These are phyloP conservation scores for Diprion similis DNA, from an alignment of 1,140 invertebrate species.

Conservation along the genomic window DNA sequence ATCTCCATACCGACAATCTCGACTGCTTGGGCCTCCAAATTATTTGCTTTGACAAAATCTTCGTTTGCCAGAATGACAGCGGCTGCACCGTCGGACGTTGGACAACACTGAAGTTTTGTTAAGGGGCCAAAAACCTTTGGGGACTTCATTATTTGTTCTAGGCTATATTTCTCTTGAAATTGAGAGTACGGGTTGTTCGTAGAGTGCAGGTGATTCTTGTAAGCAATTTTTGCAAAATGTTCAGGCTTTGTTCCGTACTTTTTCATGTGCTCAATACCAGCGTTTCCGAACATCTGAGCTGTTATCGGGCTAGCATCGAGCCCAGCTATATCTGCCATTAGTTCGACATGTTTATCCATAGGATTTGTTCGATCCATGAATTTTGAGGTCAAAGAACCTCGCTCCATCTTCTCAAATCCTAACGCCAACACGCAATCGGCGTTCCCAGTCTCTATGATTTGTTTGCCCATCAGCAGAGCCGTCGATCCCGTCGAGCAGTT, in stretches of 20 bases:
- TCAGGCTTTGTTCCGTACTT: conserved; percentile 93
- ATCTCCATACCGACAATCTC: conserved; percentile 97
- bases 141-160: conserved; percentile 89
- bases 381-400: conserved; percentile 83
- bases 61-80: conserved; percentile 91
- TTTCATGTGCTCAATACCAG: conserved; percentile 95
- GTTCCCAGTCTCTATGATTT: conserved; percentile 85
- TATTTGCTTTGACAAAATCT: conserved; percentile 85
- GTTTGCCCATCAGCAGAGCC: conserved; percentile 89
- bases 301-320: conserved; percentile 83
- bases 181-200: conserved; percentile 96
- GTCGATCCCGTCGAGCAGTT: conserved; percentile 97
- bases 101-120: conserved; percentile 96
- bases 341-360: conserved; percentile 89
- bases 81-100: conserved; percentile 95
- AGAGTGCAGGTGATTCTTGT: conserved; percentile 97
- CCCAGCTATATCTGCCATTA: conserved; percentile 82
- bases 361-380: conserved; percentile 92
- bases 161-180: conserved; percentile 86
- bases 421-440: conserved; percentile 89
- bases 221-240: conserved; percentile 97
- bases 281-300: conserved; percentile 97
- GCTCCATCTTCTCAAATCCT: conserved; percentile 98
- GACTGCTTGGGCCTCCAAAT: conserved; percentile 85
- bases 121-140: conserved; percentile 87